Base-by-base conservation (phyloP, 2,797 vertebrate genomes). In the Anableps anableps region DNA sequence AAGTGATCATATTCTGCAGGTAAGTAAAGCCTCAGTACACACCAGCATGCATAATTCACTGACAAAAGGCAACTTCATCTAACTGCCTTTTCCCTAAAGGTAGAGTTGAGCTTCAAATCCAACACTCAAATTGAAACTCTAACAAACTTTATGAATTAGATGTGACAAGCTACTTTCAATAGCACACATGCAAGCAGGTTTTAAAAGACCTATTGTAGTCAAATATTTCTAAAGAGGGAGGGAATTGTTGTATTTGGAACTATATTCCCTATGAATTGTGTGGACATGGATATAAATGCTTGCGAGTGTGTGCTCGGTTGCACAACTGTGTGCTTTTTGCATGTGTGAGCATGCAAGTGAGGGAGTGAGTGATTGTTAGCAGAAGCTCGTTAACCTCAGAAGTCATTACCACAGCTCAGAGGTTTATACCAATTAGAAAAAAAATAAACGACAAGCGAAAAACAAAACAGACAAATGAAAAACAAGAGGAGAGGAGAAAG, bases 351-450 rank as follows among this genome's bases (percentile, higher is more conserved):
- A 78, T 26, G 75, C 9, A 48, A 70, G 74, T 29, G 73, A 78
- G 79, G 84, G 77, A 83, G 79, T 85, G 83, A 83, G 72, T 88
- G 90, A 91, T 91, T 91, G 91, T 90, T 89, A 91, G 86, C 92
- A 92, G 92, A 83, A 90, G 88, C 90, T 88, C 36, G 86, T 93
- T 92, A 92, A 91, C 92, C 89, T 91, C 88, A 87, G 81, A 86
- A 93, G 89, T 91, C 87, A 84, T 91, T 92, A 94, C 94, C 93
- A 86, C 94, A 94, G 91, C 89, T 88, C 91, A 77, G 90, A 90
- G 91, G 91, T 92, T 94, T 91, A 86, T 58, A 76, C 84, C 88
- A 92, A 92, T 94, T 92, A 94, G 89, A 81, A 64, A 48, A 74
- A 84, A 89, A 92, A 88, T 86, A 88, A 93, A 88, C 79, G 58